Conservation (phyloP, 92 coral and sea anemone species). For the Virgularia gustaviana region DNA sequence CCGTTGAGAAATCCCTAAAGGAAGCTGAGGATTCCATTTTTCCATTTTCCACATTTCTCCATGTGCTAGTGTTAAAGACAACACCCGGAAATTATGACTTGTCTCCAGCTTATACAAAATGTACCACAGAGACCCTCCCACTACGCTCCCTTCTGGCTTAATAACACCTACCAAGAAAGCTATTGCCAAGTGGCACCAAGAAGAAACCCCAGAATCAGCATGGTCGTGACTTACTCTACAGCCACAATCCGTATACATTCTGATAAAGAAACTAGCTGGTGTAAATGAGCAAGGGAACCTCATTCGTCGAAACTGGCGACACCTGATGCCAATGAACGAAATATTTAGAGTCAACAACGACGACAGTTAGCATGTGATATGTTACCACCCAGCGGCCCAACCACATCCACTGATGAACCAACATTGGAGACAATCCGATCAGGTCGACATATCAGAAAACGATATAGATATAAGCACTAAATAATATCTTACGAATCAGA, state of each 20-base stretch:
- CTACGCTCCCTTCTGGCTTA: background rate
- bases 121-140: background rate
- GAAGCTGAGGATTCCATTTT: background rate
- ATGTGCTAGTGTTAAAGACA: slow-evolving; percentile 2
- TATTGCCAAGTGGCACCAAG: background rate
- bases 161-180: background rate
- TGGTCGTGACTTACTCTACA: slow-evolving; percentile 1
- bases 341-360: slow-evolving; percentile 1
- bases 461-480: no score
- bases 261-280: slow-evolving; percentile 34
- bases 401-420: no score
- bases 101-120: slow-evolving; percentile 5
- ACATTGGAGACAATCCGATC: no score
- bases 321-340: slow-evolving; percentile 17
- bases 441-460: no score
- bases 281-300: slow-evolving; percentile 8
- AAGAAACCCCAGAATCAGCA: slow-evolving; percentile 14
- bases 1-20: background rate
- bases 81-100: background rate
- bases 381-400: no score
- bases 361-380: no score
- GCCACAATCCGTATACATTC: slow-evolving; percentile 7
- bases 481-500: no score
- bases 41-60: background rate
- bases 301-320: slow-evolving; percentile 45